Evolutionary conservation across 2,113 vertebrate species (phyloP), one percentile per base, ranked within the genome.

Genomic region (Lepisosteus osseus): DNA sequence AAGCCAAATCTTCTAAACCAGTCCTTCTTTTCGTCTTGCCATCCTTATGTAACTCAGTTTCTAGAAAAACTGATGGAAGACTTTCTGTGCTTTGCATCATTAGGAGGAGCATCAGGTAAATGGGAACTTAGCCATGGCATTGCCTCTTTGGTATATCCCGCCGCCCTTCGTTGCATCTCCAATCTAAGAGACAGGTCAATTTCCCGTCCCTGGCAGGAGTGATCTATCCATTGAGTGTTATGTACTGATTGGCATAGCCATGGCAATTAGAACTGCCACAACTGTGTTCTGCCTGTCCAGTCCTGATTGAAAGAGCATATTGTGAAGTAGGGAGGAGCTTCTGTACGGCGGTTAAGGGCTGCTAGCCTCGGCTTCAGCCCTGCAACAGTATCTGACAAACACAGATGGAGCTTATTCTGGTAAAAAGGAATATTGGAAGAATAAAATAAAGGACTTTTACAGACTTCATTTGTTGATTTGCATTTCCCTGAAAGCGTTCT

Each of bases 291-390:
- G 65, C 41, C n/a, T 41, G 56, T 71, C 66, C 40, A 5, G n/a
- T 61, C 6, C 74, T 45, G 45, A 45, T 67, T 73, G 67, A 54
- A 79, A 76, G 72, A 82, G 65, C 77, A 72, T 55, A 9, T 14
- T 79, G 76, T 69, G 80, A 78, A 81, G 82, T 78, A 82, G 76
- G 79, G 74, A 79, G 77, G 73, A 83, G 70, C 80, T 82, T 74
- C 73, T 83, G 85, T 78, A 72, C 80, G 69, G 79, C 17, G 76
- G 76, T 85, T 85, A 82, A 77, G 77, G 70, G 72, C 79, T 69
- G 73, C 63, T 59, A 78, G 76, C 72, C 74, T 4, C 8, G 70
- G 67, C 84, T 81, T 76, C n/a, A 78, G 81, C 56, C 76, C 86
- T 77, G 42, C 72, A 76, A 79, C 76, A 74, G 54, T 76, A 73